Evolutionary conservation across 2,888 invertebrate genomes (phyloP), one percentile per base, ranked within the genome.

Genomic region (Adelognathus sp.): DNA sequence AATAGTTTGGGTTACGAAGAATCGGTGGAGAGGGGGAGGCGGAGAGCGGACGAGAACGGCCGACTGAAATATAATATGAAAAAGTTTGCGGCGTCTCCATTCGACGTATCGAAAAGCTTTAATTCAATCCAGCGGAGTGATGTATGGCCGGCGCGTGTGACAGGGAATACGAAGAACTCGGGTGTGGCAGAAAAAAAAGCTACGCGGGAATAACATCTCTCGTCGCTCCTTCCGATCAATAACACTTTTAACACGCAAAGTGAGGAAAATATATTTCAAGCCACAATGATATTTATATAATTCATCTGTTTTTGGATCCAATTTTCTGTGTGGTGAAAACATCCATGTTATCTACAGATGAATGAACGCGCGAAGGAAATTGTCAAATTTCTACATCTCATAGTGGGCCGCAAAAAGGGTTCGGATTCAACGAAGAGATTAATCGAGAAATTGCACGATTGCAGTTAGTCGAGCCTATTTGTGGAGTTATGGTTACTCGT

Each of bases 41-140:
- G 18, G 67, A 46, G 71, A 64, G 67, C 71, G 70, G 29, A 71
- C 72, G 44, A 50, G 63, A 54, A 18, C 44, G 50, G 54, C 31
- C 46, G 61, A 18, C 60, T 61, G 50, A 79, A 80, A 74, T 74
- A 76, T 82, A 83, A 82, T 82, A 81, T 81, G 79, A 82, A 82
- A 83, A 82, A 83, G 82, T 80, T 82, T 82, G 74, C 61, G 63
- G 75, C 60, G 72, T 78, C 79, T 76, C 71, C 70, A 79, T 79
- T 79, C 75, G 64, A 79, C 84, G 81, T 70, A 71, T 72, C 80
- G 80, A 80, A 76, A 9, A 78, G 74, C 76, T 83, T 82, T 82
- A 81, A 81, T 83, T 83, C 83, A 83, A 83, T 83, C 81, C 79
- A 69, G 46, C 66, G 60, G 75, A 46, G 79, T 82, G 82, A 83